phyloP scores from a whole-genome alignment of 2,888 invertebrate species.

The Polyploca ridens region DNA sequence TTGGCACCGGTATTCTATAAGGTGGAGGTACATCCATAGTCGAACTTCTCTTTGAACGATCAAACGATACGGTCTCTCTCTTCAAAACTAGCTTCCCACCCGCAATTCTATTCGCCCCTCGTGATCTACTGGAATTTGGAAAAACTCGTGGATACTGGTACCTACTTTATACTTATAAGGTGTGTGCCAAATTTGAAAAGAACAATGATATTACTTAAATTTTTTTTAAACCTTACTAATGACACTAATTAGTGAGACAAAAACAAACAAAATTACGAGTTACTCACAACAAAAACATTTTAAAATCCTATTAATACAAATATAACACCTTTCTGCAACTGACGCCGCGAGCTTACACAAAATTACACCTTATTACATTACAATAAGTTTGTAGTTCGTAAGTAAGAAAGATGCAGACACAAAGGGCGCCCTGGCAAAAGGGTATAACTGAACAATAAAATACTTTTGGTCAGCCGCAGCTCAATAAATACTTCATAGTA shows the following conservation, averaged over 20 bases:
- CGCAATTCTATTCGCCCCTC: no score
- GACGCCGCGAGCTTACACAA: constrained; percentile 37
- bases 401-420: constrained; percentile 30
- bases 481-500: constrained; percentile 84
- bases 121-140: no score
- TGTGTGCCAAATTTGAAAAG: no score
- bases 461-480: constrained; percentile 81
- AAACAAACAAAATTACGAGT: constrained; percentile 42
- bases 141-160: no score
- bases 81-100: no score
- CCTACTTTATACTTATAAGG: no score
- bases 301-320: constrained; percentile 71
- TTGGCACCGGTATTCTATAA: no score
- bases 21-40: no score
- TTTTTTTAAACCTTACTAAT: no score
- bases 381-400: constrained; percentile 37
- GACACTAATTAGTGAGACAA: constrained; percentile 18
- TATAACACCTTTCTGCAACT: constrained; percentile 62
- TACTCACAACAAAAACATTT: constrained; percentile 67
- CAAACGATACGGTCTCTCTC: no score
- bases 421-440: constrained; percentile 40
- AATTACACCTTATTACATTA: constrained; percentile 30
- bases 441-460: constrained; percentile 73
- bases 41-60: no score
- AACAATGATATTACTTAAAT: no score